A percentile compares a stretch with the other conserved stretches of the same genome.
Conservation (phyloP, 2,888 invertebrate species). For the Drosophila rubida region DNA sequence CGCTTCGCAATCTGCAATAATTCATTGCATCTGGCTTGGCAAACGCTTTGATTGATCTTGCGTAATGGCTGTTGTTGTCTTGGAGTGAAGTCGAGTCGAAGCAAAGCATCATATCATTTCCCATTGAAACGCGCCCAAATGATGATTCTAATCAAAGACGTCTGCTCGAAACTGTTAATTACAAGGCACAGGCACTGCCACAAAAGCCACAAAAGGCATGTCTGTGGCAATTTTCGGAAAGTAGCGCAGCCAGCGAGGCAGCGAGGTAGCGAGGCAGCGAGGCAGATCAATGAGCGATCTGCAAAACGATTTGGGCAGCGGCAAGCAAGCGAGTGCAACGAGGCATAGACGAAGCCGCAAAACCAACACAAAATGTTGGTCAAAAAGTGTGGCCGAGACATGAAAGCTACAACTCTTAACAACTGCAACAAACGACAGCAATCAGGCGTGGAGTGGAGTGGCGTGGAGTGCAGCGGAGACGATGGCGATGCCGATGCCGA, state of each 20-base stretch:
- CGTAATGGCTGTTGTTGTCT: slow-evolving; percentile 35
- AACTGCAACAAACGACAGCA: slow-evolving; percentile 80
- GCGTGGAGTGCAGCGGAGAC: slow-evolving; percentile 17
- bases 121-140: slow-evolving; percentile 71
- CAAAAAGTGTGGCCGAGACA: slow-evolving; percentile 82
- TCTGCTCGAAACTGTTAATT: slow-evolving; percentile 72
- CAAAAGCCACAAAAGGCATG: slow-evolving; percentile 65
- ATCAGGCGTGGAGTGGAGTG: slow-evolving; percentile 57
- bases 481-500: background rate
- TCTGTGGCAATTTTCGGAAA: slow-evolving; percentile 76
- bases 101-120: slow-evolving; percentile 38
- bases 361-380: slow-evolving; percentile 70
- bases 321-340: slow-evolving; percentile 26
- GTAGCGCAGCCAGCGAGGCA: slow-evolving; percentile 47
- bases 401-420: slow-evolving; percentile 82
- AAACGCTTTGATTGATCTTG: slow-evolving; percentile 10
- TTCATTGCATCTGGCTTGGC: background rate
- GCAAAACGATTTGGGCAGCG: slow-evolving; percentile 67
- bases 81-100: too few relatives aligned
- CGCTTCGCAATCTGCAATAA: background rate
- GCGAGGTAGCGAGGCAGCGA: slow-evolving; percentile 7
- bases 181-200: slow-evolving; percentile 42
- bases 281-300: slow-evolving; percentile 73
- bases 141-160: slow-evolving; percentile 75
- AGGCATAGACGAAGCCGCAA: slow-evolving; percentile 26